Evolutionary conservation across 2,113 vertebrate species (phyloP).

Genomic region (cat (Felis catus)): F.catus_Fca126_mat1.0 CM031418.1:126883501-126884000

Average conservation of each 20-base stretch:
- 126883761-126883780: background rate
- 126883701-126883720: background rate
- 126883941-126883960: no score
- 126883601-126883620: accelerated
- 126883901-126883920: no score
- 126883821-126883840: background rate
- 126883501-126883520: background rate
- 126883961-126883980: no score
- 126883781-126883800: background rate
- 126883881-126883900: background rate
- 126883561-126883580: background rate
- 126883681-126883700: background rate
- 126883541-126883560: background rate
- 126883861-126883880: background rate
- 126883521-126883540: background rate
- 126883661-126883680: background rate
- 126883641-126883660: background rate
- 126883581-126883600: background rate
- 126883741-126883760: background rate
- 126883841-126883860: background rate
- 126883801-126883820: background rate
- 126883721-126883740: background rate
- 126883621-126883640: background rate
- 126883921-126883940: no score
- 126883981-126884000: no score